Evolutionary conservation across 1,140 invertebrate genomes (phyloP).

Genomic region (Saccostrea cuccullata): DNA sequence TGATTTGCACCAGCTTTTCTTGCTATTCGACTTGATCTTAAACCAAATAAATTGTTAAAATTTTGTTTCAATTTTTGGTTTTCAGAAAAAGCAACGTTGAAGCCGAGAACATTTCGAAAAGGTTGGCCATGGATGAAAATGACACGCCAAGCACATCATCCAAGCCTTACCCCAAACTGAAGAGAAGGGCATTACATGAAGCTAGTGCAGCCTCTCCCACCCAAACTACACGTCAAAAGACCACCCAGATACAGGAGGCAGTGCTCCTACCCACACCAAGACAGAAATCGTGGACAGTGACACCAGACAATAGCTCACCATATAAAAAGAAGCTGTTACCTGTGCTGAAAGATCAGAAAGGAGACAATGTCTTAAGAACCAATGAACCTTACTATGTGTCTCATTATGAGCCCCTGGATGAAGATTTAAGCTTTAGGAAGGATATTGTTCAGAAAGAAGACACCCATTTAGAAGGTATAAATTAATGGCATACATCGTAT

Average conservation of each 20-base stretch:
- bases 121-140: constrained; percentile 37
- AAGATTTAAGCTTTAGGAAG: constrained; percentile 39
- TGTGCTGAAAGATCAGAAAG: not conserved
- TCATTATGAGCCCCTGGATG: constrained; percentile 50
- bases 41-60: not conserved
- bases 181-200: not conserved
- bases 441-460: constrained; percentile 40
- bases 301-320: not conserved
- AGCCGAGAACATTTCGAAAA: constrained; percentile 54
- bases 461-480: constrained; percentile 52
- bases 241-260: constrained; percentile 1
- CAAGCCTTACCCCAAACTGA: not conserved
- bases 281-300: constrained; percentile 36
- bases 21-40: too few species aligned
- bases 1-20: too few species aligned
- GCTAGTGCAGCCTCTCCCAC: not conserved
- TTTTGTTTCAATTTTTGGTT: not conserved
- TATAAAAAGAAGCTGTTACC: not conserved
- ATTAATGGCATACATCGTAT: not conserved
- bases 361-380: constrained; percentile 50
- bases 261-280: not conserved
- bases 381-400: constrained; percentile 58
- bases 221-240: constrained; percentile 3
- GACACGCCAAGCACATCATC: constrained; percentile 7
- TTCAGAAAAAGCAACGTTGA: constrained; percentile 47